Percentiles rank a stretch among this genome's conserved stretches.
These are phyloP conservation scores for Himalopsyche anomala DNA, from an alignment of 2,888 invertebrate genomes.

Conservation along the genomic window DNA sequence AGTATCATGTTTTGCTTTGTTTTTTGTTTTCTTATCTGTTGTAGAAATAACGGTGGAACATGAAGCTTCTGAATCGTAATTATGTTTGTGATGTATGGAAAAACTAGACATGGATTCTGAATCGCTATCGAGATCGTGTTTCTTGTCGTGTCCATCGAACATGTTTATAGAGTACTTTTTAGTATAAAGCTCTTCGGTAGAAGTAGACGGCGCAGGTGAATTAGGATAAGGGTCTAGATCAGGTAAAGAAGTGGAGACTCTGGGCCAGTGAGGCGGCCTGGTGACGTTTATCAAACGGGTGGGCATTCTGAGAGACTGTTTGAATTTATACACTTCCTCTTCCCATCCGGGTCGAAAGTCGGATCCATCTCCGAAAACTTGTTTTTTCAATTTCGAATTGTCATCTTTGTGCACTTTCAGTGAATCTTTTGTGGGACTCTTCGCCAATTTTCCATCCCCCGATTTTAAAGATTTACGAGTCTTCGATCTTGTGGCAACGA, in stretches of 20 bases:
- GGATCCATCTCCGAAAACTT: conserved; percentile 83
- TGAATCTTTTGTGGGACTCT: conserved; percentile 72
- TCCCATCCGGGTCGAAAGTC: conserved; percentile 89
- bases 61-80: conserved; percentile 82
- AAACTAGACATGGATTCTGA: conserved; percentile 83
- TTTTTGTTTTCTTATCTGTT: conserved; percentile 71
- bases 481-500: conserved; percentile 71
- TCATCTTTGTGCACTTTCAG: conserved; percentile 72
- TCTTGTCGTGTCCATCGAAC: conserved; percentile 71
- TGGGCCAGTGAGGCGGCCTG: conserved; percentile 82
- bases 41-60: conserved; percentile 82
- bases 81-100: conserved; percentile 76
- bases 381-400: conserved; percentile 72
- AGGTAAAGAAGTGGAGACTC: conserved; percentile 85
- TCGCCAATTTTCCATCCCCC: conserved; percentile 66
- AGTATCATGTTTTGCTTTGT: conserved; percentile 70
- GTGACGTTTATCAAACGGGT: conserved; percentile 88
- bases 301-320: conserved; percentile 89
- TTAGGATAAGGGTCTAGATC: conserved; percentile 86
- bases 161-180: conserved; percentile 66
- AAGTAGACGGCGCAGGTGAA: conserved; percentile 82
- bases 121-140: conserved; percentile 78
- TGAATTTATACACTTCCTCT: conserved; percentile 89
- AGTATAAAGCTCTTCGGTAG: conserved; percentile 77
- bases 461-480: conserved; percentile 66